Base-by-base conservation (phyloP, 1,140 invertebrate genomes). In the Sarcophaga bullata region DNA sequence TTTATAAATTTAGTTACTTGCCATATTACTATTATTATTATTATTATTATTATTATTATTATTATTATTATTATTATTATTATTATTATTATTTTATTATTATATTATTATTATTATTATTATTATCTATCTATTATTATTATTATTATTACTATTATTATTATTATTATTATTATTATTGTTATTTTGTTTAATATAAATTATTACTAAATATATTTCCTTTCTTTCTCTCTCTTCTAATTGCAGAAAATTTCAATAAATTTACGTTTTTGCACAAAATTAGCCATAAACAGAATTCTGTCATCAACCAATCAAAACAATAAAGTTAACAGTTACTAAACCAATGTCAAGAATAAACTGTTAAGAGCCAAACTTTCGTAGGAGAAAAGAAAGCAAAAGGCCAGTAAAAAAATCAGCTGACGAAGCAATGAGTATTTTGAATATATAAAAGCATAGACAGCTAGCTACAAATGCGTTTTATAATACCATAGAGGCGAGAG, bases 291-390 rank as follows among this genome's bases (percentile, higher is more conserved):
- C 62, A 19, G 17, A 68, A 68, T 19, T 68, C 62, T 58, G 62
- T 19, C 62, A 4, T 68, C n/a, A 8, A 68, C 17, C 17, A 68
- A 68, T 25, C 8, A 58, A 19, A 25, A 8, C 62, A 9, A 37
- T 37, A 68, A 68, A 68, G 62, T 68, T 19, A 68, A 19, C 62
- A 15, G 13, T 17, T n/a, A 19, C 25, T 19, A 68, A 68, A 17
- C 62, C 62, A 68, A 68, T 19, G 62, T 68, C 62, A 68, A 19
- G n/a, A 68, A 68, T 68, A 68, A 58, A 58, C 54, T 58, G n/a
- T 58, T 58, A 37, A 37, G 54, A 58, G n/a, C 7, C 54, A 58
- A 68, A 68, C 62, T n/a, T 19, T 19, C 62, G 25, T 37, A 68
- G n/a, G 15, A n/a, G 58, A 62, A 62, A 62, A 62, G 8, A 62